Evolutionary conservation across 1,140 invertebrate species (phyloP), one percentile per base, ranked within the genome.

Genomic region (Phenacoccus solenopsis): DNA sequence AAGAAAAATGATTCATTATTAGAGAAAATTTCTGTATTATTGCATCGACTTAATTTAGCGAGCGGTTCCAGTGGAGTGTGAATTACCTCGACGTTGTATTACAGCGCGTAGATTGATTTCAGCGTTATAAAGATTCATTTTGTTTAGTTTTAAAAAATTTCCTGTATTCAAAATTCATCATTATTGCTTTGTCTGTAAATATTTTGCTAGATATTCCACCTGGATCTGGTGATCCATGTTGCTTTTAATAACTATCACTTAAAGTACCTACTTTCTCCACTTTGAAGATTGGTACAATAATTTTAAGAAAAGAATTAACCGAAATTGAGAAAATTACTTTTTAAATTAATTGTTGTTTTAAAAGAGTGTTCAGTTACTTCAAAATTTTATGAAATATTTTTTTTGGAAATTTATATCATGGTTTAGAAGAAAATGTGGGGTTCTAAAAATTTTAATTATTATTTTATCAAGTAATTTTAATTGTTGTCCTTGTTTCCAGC

Each of bases 241-340:
- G 79, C 80, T 81, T 72, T 82, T 80, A 68, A 79, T 81, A 59
- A 80, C 81, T n/a, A n/a, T n/a, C n/a, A n/a, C n/a, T n/a, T n/a
- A n/a, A n/a, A n/a, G n/a, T n/a, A n/a, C n/a, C n/a, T n/a, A 5
- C 80, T 76, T 13, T 81, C 73, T 28, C 79, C 80, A 71, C 81
- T 82, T 68, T 81, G 77, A 20, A 81, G 73, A 72, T 82, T 80
- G 0, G 80, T 81, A 75, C 80, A 82, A 79, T 73, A 79, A 76
- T 75, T 81, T 82, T 5, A 80, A 78, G 21, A 81, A 80, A 28
- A 79, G 77, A 7, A 81, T 71, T 57, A 82, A 74, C 73, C 81
- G 80, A 27, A 79, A 76, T 80, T 82, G 16, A 2, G 20, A 49
- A 49, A 49, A 32, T 7, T n/a, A n/a, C n/a, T n/a, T n/a, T n/a